Evolutionary conservation across 2,888 invertebrate species (phyloP).

Genomic region (Aleiodes alternator): DNA sequence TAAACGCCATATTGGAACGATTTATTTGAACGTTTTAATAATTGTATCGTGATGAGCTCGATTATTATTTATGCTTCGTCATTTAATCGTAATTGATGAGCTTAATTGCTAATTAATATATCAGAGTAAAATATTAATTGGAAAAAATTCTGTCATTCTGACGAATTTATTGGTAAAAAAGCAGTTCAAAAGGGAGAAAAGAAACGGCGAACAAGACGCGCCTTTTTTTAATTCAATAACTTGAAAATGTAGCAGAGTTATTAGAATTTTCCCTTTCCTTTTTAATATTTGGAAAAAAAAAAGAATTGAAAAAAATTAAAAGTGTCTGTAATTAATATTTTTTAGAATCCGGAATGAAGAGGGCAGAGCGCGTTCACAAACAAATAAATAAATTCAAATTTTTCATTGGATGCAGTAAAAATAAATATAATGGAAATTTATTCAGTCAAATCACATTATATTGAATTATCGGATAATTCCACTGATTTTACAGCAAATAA

Average conservation of each 20-base stretch:
- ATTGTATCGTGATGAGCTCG: conserved; percentile 31
- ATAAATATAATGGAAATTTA: conserved; percentile 1
- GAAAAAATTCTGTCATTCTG: conserved; percentile 65
- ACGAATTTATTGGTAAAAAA: conserved; percentile 43
- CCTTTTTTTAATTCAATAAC: conserved; percentile 45
- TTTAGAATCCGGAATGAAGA: conserved; percentile 67
- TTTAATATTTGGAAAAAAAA: conserved; percentile 1
- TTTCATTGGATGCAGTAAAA: background rate
- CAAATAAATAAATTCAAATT: conserved; percentile 48
- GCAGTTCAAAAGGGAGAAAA: conserved; percentile 34
- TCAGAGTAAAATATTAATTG: conserved; percentile 22
- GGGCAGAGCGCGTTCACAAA: conserved; percentile 68
- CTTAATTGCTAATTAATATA: conserved; percentile 48
- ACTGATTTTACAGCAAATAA: conserved; percentile 4
- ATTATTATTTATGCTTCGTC: conserved; percentile 38
- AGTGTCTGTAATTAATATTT: conserved; percentile 26
- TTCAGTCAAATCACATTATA: conserved; percentile 21
- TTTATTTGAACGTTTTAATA: conserved; percentile 26
- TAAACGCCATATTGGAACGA: conserved; percentile 20
- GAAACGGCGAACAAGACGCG: conserved; percentile 59
- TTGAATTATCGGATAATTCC: too few relatives aligned
- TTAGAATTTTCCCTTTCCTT: conserved; percentile 31
- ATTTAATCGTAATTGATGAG: conserved; percentile 36
- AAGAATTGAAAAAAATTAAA: background rate
- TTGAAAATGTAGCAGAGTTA: conserved; percentile 47